phyloP scores from a whole-genome alignment of 2,888 invertebrate genomes.

The Caenorhabditis sp. region DNA sequence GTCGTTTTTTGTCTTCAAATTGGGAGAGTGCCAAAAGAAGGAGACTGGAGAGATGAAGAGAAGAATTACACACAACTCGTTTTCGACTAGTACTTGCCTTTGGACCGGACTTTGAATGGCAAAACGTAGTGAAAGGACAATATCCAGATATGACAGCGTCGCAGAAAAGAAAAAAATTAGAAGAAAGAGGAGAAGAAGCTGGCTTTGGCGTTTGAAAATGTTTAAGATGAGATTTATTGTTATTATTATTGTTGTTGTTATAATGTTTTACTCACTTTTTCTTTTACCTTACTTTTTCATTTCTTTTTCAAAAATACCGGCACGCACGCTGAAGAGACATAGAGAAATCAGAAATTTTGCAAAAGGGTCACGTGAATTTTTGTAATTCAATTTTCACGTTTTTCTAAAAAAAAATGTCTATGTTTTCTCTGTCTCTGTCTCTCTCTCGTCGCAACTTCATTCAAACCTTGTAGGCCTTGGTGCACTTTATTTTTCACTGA shows the following conservation, averaged over 20 bases:
- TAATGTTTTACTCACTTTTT: background rate
- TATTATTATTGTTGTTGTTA: background rate
- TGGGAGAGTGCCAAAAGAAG: background rate
- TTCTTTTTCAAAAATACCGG: no score
- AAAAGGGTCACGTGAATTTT: no score
- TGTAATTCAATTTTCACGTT: no score
- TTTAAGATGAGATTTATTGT: background rate
- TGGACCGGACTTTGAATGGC: conserved; percentile 1
- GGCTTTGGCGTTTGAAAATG: background rate
- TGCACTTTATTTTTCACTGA: no score
- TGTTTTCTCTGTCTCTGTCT: no score
- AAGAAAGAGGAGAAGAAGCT: background rate
- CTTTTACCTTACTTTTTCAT: background rate
- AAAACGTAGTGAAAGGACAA: background rate
- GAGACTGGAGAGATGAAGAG: background rate
- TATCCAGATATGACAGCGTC: background rate
- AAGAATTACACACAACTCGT: background rate
- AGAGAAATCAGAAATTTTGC: no score
- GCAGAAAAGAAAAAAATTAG: background rate
- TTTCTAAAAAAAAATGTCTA: no score
- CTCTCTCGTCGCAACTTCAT: no score
- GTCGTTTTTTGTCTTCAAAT: background rate
- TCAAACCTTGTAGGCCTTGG: no score
- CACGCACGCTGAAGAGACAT: no score
- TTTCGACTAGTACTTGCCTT: background rate